Evolutionary conservation across 2,888 invertebrate species (phyloP).

Genomic region (Embidobia sp.): DNA sequence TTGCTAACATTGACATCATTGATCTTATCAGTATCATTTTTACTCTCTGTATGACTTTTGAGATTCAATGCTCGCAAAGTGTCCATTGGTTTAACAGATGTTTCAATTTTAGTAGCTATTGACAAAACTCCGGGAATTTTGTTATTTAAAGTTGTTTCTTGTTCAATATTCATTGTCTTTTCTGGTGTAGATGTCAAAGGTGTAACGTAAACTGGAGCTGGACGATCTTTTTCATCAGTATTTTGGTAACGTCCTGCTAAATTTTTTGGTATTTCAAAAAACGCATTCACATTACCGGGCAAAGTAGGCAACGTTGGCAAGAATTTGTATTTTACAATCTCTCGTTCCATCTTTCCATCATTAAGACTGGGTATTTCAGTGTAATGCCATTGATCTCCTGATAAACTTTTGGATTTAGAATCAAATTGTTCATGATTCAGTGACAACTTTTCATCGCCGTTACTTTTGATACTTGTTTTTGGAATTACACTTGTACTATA

Average conservation of each 20-base stretch:
- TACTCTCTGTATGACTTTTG: conserved; percentile 49
- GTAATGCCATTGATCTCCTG: conserved; percentile 82
- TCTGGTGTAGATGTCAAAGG: conserved; percentile 67
- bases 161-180: conserved; percentile 25
- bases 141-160: conserved; percentile 24
- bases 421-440: too few relatives aligned
- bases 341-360: conserved; percentile 9
- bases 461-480: conserved; percentile 66
- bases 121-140: conserved; percentile 39
- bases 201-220: conserved; percentile 72
- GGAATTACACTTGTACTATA: conserved; percentile 70
- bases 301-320: conserved; percentile 64
- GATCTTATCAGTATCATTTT: background rate
- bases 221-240: conserved; percentile 51
- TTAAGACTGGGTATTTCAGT: conserved; percentile 79
- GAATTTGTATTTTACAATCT: conserved; percentile 46
- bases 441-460: too few relatives aligned
- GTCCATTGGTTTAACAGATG: conserved; percentile 77
- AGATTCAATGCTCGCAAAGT: conserved; percentile 81
- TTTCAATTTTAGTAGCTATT: conserved; percentile 63
- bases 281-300: conserved; percentile 35
- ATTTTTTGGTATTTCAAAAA: conserved; percentile 53
- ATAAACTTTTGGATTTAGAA: too few relatives aligned
- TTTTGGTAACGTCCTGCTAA: conserved; percentile 35
- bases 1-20: conserved; percentile 27